Evolutionary conservation across 2,113 vertebrate genomes (phyloP), one percentile per base, ranked within the genome.

Genomic region (Colistium nudipinnis): DNA sequence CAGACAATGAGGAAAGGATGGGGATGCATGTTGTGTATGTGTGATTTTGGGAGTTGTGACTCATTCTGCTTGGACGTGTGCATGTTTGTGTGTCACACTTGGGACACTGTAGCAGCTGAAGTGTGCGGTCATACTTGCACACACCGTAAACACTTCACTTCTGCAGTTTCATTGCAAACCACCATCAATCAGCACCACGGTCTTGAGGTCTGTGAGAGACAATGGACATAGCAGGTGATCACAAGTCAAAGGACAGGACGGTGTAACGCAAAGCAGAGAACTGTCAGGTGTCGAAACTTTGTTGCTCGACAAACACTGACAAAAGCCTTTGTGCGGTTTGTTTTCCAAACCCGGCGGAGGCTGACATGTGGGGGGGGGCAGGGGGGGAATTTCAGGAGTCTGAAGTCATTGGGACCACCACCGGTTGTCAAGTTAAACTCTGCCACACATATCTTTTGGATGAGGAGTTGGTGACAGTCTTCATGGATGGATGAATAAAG

Each of bases 241-340:
- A 24, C 35, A 19, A 33, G 30, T 69, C 19, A 33, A 13, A 35
- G 53, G 27, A 45, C 54, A 27, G 64, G 57, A 62, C 8, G 13
- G 47, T 7, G 31, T 20, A 7, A 70, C 51, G 83, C 74, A 85
- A 82, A 85, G 79, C 25, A 11, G 22, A 45, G 67, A 47, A 71
- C 76, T 83, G 62, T 70, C 60, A 54, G 22, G 78, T 76, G 41
- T 72, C 72, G 51, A 57, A 56, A 62, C 33, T 81, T 69, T 80
- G 85, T 78, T 22, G 74, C 43, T 48, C 60, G 49, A 48, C n/a
- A 20, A 36, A 66, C 41, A 56, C 74, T 69, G 70, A 90, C 81
- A 91, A 87, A 88, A 68, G 61, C 83, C 61, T 84, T 87, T 88
- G 87, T 87, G 67, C 6, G n/a, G 71, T 78, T 78, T 76, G 73